Evolutionary conservation across 2,888 invertebrate species (phyloP).

Genomic region (Tetheella fluctuosa): DNA sequence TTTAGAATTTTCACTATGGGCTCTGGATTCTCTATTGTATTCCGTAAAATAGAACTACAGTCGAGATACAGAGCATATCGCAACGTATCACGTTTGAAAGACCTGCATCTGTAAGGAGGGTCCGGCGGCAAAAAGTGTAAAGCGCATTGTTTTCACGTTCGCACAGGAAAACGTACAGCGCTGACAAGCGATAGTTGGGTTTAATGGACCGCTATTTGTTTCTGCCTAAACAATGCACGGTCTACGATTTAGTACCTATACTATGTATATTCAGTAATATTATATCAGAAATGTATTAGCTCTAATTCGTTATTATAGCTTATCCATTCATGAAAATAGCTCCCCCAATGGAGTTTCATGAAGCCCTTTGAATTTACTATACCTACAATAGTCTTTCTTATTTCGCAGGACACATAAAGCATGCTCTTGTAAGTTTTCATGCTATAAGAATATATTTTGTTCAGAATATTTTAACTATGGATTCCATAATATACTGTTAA

Average conservation of each 20-base stretch:
- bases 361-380: neutral
- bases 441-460: no score
- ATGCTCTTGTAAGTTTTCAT: neutral
- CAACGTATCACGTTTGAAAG: constrained; percentile 65
- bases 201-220: constrained; percentile 74
- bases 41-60: constrained; percentile 49
- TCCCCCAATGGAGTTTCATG: neutral
- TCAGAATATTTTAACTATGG: neutral
- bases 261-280: neutral
- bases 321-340: neutral
- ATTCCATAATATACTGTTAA: neutral
- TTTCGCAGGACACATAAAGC: neutral
- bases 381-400: neutral
- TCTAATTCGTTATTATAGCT: neutral
- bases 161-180: constrained; percentile 61
- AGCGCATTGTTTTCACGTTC: constrained; percentile 71
- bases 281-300: no score
- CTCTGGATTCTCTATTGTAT: constrained; percentile 47
- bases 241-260: constrained; percentile 1
- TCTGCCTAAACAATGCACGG: constrained; percentile 48
- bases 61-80: constrained; percentile 57
- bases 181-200: constrained; percentile 61
- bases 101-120: constrained; percentile 60
- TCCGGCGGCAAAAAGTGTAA: constrained; percentile 72
- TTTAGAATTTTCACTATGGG: constrained; percentile 30